Evolutionary conservation across 1,140 invertebrate species (phyloP).

Genomic region (Panagrolaimus sp.): DNA sequence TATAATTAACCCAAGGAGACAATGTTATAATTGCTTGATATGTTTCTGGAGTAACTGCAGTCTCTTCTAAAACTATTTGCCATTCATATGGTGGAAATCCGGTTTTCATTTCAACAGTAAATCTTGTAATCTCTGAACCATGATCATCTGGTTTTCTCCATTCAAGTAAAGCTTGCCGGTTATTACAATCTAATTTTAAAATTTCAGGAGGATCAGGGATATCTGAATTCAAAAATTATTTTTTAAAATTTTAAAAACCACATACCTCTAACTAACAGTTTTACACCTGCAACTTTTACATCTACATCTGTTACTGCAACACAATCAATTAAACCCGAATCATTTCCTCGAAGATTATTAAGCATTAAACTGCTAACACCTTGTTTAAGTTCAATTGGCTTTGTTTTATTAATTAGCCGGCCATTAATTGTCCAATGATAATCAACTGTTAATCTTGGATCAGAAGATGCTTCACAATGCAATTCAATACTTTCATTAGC

Average conservation of each 20-base stretch:
- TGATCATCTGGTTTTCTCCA: slow-evolving; percentile 88
- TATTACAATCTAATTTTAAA: slow-evolving; percentile 67
- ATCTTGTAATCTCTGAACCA: slow-evolving; percentile 83
- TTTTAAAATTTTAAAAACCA: no score
- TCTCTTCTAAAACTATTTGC: slow-evolving; percentile 70
- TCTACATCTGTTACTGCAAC: slow-evolving; percentile 84
- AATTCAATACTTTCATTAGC: slow-evolving; percentile 83
- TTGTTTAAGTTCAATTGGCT: slow-evolving; percentile 63
- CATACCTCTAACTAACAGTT: slow-evolving; percentile 43
- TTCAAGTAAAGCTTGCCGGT: slow-evolving; percentile 70
- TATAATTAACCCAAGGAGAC: slow-evolving; percentile 73
- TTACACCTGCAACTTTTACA: slow-evolving; percentile 70
- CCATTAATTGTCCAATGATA: slow-evolving; percentile 84
- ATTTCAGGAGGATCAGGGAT: slow-evolving; percentile 81
- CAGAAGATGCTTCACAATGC: slow-evolving; percentile 81
- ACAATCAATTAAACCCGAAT: slow-evolving; percentile 91
- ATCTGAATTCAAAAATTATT: slow-evolving; percentile 62
- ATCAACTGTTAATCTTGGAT: slow-evolving; percentile 71
- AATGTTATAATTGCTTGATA: slow-evolving; percentile 52
- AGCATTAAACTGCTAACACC: slow-evolving; percentile 77
- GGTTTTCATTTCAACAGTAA: slow-evolving; percentile 87
- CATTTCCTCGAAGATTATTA: slow-evolving; percentile 82
- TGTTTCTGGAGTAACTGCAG: slow-evolving; percentile 36
- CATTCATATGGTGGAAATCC: slow-evolving; percentile 85
- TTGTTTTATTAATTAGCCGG: slow-evolving; percentile 55